phyloP scores from a whole-genome alignment of 2,797 vertebrate genomes.

The Hipposideros larvatus region DNA sequence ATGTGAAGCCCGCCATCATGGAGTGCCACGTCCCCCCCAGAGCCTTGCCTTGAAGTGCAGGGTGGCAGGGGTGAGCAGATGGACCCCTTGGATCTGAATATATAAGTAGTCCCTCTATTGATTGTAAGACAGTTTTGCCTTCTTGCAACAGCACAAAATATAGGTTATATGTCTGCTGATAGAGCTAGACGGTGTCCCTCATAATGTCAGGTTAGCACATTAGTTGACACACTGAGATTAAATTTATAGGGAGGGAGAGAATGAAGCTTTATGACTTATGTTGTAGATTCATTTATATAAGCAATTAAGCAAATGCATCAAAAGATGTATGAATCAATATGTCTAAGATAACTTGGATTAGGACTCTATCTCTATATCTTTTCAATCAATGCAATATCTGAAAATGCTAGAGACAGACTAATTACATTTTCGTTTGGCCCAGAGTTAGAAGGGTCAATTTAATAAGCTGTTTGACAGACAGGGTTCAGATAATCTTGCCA shows the following conservation, averaged over 20 bases:
- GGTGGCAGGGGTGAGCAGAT: background rate
- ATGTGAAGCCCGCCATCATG: background rate
- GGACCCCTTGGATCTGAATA: background rate
- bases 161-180: background rate
- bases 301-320: slow-evolving; percentile 57
- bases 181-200: background rate
- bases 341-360: slow-evolving; percentile 61
- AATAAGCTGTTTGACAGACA: slow-evolving; percentile 63
- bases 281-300: slow-evolving; percentile 62
- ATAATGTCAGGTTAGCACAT: background rate
- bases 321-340: slow-evolving; percentile 61
- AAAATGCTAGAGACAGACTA: slow-evolving; percentile 67
- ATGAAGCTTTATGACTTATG: slow-evolving; percentile 11
- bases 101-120: background rate
- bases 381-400: slow-evolving; percentile 68
- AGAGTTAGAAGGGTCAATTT: slow-evolving; percentile 67
- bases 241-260: slow-evolving; percentile 24
- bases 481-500: slow-evolving; percentile 51
- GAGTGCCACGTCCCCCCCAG: too few relatives aligned
- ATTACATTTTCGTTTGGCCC: slow-evolving; percentile 71
- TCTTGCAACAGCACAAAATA: background rate
- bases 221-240: background rate
- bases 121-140: background rate
- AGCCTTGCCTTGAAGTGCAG: background rate
- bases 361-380: background rate